A percentile compares a stretch with the other conserved stretches of the same genome.
phyloP scores from a whole-genome alignment of 1,140 invertebrate genomes.

The Pectinophora gossypiella region DNA sequence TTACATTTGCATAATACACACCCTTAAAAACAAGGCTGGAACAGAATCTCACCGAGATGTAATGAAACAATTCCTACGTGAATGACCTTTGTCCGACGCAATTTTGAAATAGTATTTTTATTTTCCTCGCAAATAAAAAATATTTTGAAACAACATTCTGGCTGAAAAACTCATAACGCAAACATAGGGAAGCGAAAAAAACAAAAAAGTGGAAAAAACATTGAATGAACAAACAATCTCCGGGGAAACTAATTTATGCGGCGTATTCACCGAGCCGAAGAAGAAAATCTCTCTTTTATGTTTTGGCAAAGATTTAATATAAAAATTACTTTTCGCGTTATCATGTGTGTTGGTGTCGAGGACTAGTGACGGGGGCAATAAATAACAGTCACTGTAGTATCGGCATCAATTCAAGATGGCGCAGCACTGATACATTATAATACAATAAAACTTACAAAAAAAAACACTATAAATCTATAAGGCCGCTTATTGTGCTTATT shows the following conservation, averaged over 20 bases:
- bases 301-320: conserved; percentile 70
- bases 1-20: conserved; percentile 34
- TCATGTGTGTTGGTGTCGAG: no score
- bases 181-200: conserved; percentile 60
- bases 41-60: neutral
- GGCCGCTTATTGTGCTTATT: no score
- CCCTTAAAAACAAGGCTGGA: conserved; percentile 11
- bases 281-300: conserved; percentile 66
- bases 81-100: neutral
- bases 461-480: no score
- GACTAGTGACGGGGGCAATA: no score
- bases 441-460: no score
- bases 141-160: conserved; percentile 21
- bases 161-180: conserved; percentile 68
- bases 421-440: no score
- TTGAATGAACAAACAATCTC: conserved; percentile 64
- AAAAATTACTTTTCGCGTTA: conserved; percentile 29
- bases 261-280: conserved; percentile 44
- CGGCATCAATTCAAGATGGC: no score
- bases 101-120: neutral
- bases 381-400: no score
- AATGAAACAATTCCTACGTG: conserved; percentile 23
- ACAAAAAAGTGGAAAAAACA: no score
- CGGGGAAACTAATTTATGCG: conserved; percentile 71
- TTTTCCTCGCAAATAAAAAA: conserved; percentile 4